phyloP scores from a whole-genome alignment of 2,888 invertebrate species.

The Idaea straminata region DNA sequence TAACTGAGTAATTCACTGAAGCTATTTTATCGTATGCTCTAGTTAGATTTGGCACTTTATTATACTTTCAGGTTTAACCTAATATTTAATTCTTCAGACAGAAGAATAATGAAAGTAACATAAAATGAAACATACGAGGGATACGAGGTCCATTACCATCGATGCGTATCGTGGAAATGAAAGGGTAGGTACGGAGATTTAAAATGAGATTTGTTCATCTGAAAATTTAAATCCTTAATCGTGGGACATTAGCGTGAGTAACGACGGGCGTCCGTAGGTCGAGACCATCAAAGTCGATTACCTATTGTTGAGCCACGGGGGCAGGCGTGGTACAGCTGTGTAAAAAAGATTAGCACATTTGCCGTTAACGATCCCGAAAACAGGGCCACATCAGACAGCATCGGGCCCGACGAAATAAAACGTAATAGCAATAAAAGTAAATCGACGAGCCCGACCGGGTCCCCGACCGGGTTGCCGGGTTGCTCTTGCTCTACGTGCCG shows the following conservation, averaged over 20 bases:
- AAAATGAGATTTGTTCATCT: conserved; percentile 40
- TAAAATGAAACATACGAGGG: conserved; percentile 26
- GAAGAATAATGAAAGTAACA: conserved; percentile 19
- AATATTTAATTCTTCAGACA: conserved; percentile 25
- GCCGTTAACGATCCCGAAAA: conserved; percentile 75
- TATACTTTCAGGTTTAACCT: conserved; percentile 29
- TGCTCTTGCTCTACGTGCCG: conserved; percentile 59
- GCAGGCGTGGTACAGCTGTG: conserved; percentile 36
- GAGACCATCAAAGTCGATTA: conserved; percentile 51
- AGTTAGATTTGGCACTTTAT: conserved; percentile 28
- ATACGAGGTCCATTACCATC: conserved; percentile 30
- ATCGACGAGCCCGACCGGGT: conserved; percentile 63
- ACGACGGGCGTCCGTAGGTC: conserved; percentile 51
- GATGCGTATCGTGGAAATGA: conserved; percentile 30
- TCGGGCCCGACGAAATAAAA: conserved; percentile 65
- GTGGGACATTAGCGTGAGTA: conserved; percentile 55
- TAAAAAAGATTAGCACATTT: conserved; percentile 78
- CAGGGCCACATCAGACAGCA: conserved; percentile 68
- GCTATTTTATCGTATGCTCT: conserved; percentile 33
- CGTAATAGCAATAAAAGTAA: conserved; percentile 77
- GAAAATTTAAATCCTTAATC: conserved; percentile 61
- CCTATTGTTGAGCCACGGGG: conserved; percentile 54
- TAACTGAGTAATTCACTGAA: conserved; percentile 36
- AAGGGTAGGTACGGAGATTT: conserved; percentile 35
- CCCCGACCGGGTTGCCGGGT: not conserved